Conservation (phyloP, 2,888 invertebrate genomes). For the Stegana nigrithorax region DNA sequence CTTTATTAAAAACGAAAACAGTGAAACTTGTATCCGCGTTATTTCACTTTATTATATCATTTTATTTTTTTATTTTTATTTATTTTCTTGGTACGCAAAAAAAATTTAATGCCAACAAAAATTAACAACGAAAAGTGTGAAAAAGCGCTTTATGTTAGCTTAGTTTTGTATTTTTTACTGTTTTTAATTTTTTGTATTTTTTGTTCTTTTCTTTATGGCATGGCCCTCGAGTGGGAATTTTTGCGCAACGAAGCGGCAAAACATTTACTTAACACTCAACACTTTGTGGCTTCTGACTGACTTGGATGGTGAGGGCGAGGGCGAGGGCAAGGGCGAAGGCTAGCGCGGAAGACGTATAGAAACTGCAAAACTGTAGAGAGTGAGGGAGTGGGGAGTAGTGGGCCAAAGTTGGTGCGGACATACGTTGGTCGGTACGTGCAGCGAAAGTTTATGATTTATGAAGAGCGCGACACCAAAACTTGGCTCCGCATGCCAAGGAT, state of each 20-base stretch:
- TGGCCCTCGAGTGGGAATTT: conserved; percentile 55
- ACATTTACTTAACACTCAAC: conserved; percentile 57
- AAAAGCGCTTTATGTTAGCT: background rate
- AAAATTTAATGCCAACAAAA: background rate
- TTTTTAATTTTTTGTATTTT: no score
- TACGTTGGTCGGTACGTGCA: conserved; percentile 41
- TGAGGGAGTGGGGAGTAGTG: conserved; percentile 3
- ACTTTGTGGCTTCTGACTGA: conserved; percentile 14
- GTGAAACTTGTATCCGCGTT: background rate
- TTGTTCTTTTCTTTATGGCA: no score
- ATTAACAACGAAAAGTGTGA: background rate
- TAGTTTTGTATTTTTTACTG: background rate
- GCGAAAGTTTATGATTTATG: conserved; percentile 60
- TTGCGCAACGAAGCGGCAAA: conserved; percentile 56
- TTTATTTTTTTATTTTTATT: background rate
- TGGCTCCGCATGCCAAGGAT: conserved; percentile 34
- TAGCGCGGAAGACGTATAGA: background rate
- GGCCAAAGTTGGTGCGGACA: no score
- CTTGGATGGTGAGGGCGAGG: conserved; percentile 32
- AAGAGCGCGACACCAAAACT: conserved; percentile 37
- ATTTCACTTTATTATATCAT: background rate
- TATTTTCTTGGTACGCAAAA: background rate
- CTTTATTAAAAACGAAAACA: conserved; percentile 1
- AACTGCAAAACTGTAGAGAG: background rate
- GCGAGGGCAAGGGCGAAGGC: background rate